Evolutionary conservation across 2,888 invertebrate genomes (phyloP), one percentile per base, ranked within the genome.

Genomic region (Eristalis intricaria): DNA sequence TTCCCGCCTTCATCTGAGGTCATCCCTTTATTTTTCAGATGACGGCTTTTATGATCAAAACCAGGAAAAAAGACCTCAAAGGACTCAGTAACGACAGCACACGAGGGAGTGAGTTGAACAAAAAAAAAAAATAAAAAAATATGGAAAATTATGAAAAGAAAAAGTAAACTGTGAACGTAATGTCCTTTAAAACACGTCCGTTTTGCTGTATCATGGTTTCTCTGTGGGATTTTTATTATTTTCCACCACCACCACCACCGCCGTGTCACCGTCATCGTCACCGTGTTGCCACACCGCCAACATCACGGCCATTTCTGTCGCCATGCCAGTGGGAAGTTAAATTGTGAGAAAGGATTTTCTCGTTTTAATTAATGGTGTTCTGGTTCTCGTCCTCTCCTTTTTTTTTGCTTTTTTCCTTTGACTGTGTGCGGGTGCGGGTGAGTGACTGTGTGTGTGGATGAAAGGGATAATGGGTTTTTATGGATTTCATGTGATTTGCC

Each of bases 361-460:
- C 82, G 68, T 86, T 86, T 86, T 86, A 86, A 86, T 86, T 86
- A 86, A 86, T 86, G 82, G 82, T 82, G 69, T 86, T 81, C 69
- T 82, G 61, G 60, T 73, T 77, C 80, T 80, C 74, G 56, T 32
- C 15, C 1, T 60, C 15, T 60, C 4, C 22, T 56, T 7, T n/a
- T 5, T 19, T 60, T 26, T 10, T 26, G 4, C 10, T 19, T 4
- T 19, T 4, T 8, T 35, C 15, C 8, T 63, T 29, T 7, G n/a
- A 0, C 26, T 29, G 4, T 32, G 40, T 15, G 4, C 15, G 22
- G 4, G n/a, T 63, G 23, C 74, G 74, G 74, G 74, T 82, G 82
- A 70, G 65, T 73, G 56, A 8, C n/a, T n/a, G 32, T 75, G 64
- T 65, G 86, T 40, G 78, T 32, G 82, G 73, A 38, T 82, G 70